Percentiles rank a stretch among this genome's conserved stretches.
phyloP scores from a whole-genome alignment of 2,113 vertebrate genomes.

The Columba livia region DNA sequence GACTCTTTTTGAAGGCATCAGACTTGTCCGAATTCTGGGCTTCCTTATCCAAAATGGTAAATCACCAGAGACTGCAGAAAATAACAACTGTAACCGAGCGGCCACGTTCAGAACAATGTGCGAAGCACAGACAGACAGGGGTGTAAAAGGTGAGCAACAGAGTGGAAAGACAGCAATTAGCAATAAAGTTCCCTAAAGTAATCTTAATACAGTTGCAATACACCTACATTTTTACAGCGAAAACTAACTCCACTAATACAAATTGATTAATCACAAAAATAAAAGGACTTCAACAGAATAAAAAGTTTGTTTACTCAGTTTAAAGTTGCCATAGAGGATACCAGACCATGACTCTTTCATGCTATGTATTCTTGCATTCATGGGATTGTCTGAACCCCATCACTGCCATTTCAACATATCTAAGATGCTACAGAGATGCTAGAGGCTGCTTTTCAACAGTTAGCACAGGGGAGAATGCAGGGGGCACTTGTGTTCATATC shows the following conservation, averaged over 20 bases:
- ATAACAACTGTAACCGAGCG: rapidly evolving
- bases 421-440: background rate
- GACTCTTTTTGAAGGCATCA: background rate
- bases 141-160: background rate
- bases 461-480: background rate
- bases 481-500: background rate
- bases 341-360: background rate
- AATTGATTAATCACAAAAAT: background rate
- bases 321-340: background rate
- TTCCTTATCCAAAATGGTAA: background rate
- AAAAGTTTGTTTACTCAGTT: background rate
- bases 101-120: background rate
- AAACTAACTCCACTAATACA: background rate
- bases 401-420: background rate
- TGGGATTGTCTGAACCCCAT: background rate
- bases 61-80: background rate
- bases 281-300: background rate
- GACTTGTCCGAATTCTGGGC: background rate
- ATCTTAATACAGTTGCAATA: background rate
- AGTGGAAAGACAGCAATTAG: background rate
- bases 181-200: background rate
- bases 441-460: background rate
- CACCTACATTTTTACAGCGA: background rate
- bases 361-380: background rate
- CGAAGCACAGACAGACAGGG: background rate